A percentile compares a stretch with the other conserved stretches of the same genome.
Evolutionary conservation across 2,888 invertebrate species (phyloP).

Genomic region (Caenorhabditis sulstoni): DNA sequence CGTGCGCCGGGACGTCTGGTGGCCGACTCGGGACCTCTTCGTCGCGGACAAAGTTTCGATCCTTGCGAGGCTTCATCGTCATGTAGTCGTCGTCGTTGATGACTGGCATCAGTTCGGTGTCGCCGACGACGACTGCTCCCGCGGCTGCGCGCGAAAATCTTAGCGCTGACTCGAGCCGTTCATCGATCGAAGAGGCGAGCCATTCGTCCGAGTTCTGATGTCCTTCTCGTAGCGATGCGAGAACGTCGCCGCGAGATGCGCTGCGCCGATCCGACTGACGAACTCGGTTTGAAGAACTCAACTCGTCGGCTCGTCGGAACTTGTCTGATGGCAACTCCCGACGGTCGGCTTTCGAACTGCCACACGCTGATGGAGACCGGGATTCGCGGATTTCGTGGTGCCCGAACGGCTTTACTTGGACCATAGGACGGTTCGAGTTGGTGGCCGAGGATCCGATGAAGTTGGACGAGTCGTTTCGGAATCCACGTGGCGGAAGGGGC

Average conservation of each 20-base stretch:
- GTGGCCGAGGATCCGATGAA: constrained; percentile 7
- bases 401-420: constrained; percentile 52
- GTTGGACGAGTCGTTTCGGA: constrained; percentile 30
- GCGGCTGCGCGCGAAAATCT: constrained; percentile 41
- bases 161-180: constrained; percentile 36
- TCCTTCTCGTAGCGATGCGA: constrained; percentile 36
- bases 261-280: constrained; percentile 48
- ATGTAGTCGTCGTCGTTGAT: constrained; percentile 74
- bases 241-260: constrained; percentile 36
- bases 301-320: constrained; percentile 38
- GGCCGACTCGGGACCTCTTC: constrained; percentile 2
- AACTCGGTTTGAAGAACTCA: constrained; percentile 35
- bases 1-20: constrained; percentile 49
- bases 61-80: constrained; percentile 77
- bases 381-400: constrained; percentile 49
- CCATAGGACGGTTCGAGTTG: constrained; percentile 47
- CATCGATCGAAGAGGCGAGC: constrained; percentile 34
- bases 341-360: constrained; percentile 40
- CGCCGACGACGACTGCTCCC: constrained; percentile 60
- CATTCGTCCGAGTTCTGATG: constrained; percentile 20
- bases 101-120: constrained; percentile 67
- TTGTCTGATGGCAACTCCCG: constrained; percentile 37
- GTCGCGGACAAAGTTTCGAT: constrained; percentile 30
- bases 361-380: constrained; percentile 57
- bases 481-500: constrained; percentile 73